Conservation (phyloP, 2,113 vertebrate species). For the Glaucomys volans region DNA sequence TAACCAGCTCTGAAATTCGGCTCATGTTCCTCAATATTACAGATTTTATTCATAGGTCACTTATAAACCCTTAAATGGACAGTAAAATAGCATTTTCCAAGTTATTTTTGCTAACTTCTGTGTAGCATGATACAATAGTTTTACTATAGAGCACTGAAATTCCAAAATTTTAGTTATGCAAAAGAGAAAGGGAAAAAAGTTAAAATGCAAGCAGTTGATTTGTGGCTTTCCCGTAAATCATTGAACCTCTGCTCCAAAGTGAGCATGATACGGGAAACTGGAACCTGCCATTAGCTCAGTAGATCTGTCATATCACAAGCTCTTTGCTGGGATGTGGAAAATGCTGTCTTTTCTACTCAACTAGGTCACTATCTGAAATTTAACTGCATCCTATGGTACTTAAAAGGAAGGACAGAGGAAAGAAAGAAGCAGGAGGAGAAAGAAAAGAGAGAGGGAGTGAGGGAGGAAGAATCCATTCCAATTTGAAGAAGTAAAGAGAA, state of each 20-base stretch:
- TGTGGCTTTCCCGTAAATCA: not conserved
- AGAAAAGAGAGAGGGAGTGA: too few relatives aligned
- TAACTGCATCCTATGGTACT: not conserved
- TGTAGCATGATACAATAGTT: not conserved
- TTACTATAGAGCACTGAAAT: not conserved
- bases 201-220: not conserved
- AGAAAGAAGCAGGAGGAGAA: not conserved
- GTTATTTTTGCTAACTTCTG: not conserved
- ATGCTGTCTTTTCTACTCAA: not conserved
- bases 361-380: not conserved
- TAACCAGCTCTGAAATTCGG: not conserved
- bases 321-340: not conserved
- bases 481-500: not conserved
- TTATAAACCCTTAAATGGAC: not conserved
- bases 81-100: not conserved
- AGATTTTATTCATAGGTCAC: not conserved
- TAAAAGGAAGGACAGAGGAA: not conserved
- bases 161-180: not conserved
- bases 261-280: not conserved
- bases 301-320: not conserved
- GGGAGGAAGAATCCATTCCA: not conserved
- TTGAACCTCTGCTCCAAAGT: not conserved
- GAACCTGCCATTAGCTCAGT: not conserved
- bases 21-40: not conserved
- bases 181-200: not conserved